Base-by-base conservation (phyloP, 2,888 invertebrate species). In the Iphiclides podalirius region DNA sequence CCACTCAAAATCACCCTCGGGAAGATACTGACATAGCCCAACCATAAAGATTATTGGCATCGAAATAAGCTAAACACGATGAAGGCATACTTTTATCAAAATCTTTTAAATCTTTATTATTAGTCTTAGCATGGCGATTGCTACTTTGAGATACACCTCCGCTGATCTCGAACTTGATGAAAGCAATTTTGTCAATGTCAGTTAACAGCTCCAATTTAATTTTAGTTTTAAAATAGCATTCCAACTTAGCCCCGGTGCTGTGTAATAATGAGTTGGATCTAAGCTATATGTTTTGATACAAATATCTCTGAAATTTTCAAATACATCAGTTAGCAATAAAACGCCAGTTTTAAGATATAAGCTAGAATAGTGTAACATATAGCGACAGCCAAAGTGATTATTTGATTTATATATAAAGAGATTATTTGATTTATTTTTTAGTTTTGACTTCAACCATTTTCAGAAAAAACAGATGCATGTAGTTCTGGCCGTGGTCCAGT, bases 21-120 rank as follows among this genome's bases (percentile, higher is more conserved):
- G 72, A 12, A 75, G 52, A 9, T 50, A 49, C 50, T 71, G 50
- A 57, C 70, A 76, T 68, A 1, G 70, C 70, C 60, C 61, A 65
- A 2, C 70, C 70, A 54, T 74, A 75, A 11, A 70, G 51, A 53
- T 72, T 75, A 51, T 75, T 74, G 0, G 61, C 62, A 58, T 72
- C 72, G 3, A 67, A 55, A 47, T 70, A 73, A 12, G 59, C 52
- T 9, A 77, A 23, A 52, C 58, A 73, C 9, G 56, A 63, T 2
- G 34, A 31, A 6, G 23, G 44, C 56, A 60, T 20, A 4, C 41
- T 41, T 6, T 36, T 11, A 26, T 26, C 1, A 8, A 6, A 26
- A 7, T 26, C 26, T 4, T 26, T 8, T 8, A 26, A 6, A 8
- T 58, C 68, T 39, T 53, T 54, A 53, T 74, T 72, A 52, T 72